These are phyloP conservation scores for Scaptomyza pallida DNA, from an alignment of 1,140 invertebrate genomes.

Conservation along the genomic window DNA sequence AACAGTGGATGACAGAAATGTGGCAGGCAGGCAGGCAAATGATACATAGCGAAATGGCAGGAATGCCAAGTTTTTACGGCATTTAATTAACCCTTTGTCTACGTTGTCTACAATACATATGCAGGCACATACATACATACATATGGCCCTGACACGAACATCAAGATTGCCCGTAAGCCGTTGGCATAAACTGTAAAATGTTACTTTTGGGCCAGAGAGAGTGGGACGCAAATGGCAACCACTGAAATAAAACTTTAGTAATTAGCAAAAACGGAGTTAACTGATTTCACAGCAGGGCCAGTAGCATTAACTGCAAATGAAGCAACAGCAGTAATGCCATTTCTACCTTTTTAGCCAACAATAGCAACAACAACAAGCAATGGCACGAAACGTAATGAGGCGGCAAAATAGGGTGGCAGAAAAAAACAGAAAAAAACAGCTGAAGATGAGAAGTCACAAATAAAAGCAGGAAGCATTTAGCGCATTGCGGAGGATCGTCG, in stretches of 20 bases:
- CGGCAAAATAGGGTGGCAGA: conserved; percentile 42
- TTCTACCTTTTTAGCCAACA: conserved; percentile 10
- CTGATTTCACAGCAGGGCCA: conserved; percentile 68
- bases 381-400: conserved; percentile 66
- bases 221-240: neutral
- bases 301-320: conserved; percentile 60
- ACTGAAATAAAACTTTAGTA: conserved; percentile 81
- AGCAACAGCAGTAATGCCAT: conserved; percentile 35
- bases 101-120: conserved; percentile 16
- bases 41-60: conserved; percentile 45
- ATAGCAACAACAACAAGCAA: conserved; percentile 19
- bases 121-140: conserved; percentile 19
- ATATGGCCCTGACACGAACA: conserved; percentile 64
- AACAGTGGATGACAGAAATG: conserved; percentile 3
- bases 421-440: neutral
- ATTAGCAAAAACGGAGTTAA: conserved; percentile 81
- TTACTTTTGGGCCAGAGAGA: neutral
- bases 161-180: conserved; percentile 57
- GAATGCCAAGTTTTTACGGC: conserved; percentile 63
- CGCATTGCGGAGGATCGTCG: conserved; percentile 69
- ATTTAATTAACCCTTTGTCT: conserved; percentile 78
- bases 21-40: conserved; percentile 15
- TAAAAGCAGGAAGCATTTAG: conserved; percentile 66
- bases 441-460: conserved; percentile 43
- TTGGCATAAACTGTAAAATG: conserved; percentile 23